Base-by-base conservation (phyloP, 92 coral and sea anemone genomes). In the Epizoanthus scotinus region DNA sequence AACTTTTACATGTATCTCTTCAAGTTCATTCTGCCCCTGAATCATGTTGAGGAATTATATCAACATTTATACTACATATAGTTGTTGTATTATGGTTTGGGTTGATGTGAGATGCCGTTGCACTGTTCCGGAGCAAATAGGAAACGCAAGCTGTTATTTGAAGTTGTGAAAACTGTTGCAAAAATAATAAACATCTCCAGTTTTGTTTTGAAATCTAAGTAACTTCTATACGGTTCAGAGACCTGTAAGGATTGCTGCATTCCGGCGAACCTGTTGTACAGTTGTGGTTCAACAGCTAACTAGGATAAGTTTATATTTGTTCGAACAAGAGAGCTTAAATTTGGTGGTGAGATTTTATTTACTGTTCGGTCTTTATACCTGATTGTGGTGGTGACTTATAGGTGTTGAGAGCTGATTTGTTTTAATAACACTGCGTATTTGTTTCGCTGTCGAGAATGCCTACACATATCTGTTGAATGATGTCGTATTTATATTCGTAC, bases 321-420 rank as follows among this genome's bases (percentile, higher is more conserved):
- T 42, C 13, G 10, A 42, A 42, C 50, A 67, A 67, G 54, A 38
- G 26, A 67, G n/a, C 44, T 19, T 72, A 27, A 54, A 19, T 52
- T 12, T 73, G 8, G 62, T 28, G 42, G 64, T 29, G 63, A 55
- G 31, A 55, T 38, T 73, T 73, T 68, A 68, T 68, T 68, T 68
- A 68, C 73, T 68, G 28, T n/a, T 6, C 13, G 52, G 22, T 68
- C 55, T 44, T 20, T n/a, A 5, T 53, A n/a, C 56, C 7, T 68
- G 73, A 68, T 42, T 68, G 73, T 68, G 73, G 73, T 44, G 22
- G 55, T 68, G 69, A 68, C 73, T 21, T 68, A 53, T 21, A 38
- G 56, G 73, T 68, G 25, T 31, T 52, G 36, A 7, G 56, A 27
- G 29, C 31, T 25, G 20, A 71, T 71, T 73, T 73, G 78, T 73